These are phyloP conservation scores for Trichomalopsis sarcophagae DNA, from an alignment of 1,140 invertebrate species.

Conservation along the genomic window DNA sequence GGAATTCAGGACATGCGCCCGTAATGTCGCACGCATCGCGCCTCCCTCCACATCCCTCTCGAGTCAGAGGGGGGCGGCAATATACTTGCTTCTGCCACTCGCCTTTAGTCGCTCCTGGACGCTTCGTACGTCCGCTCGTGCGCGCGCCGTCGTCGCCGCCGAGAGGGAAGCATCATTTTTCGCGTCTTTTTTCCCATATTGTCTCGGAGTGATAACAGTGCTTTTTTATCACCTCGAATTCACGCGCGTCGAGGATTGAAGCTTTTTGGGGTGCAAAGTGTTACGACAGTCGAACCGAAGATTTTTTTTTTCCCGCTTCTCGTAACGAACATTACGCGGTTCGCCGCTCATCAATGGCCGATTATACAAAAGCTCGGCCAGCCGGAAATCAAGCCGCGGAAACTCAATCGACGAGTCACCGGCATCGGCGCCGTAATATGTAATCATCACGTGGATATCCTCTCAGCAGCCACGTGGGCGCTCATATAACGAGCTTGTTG, in stretches of 20 bases:
- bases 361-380: too few relatives aligned
- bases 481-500: not conserved
- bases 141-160: not conserved
- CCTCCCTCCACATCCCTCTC: not conserved
- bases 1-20: slow-evolving; percentile 38
- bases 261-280: too few relatives aligned
- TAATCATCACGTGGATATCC: too few relatives aligned
- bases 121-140: slow-evolving; percentile 17
- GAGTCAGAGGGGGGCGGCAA: not conserved
- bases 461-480: not conserved
- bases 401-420: too few relatives aligned
- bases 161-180: not conserved
- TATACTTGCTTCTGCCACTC: not conserved
- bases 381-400: too few relatives aligned
- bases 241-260: too few relatives aligned
- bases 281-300: too few relatives aligned
- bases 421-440: too few relatives aligned
- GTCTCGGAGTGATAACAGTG: not conserved
- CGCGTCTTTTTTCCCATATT: not conserved
- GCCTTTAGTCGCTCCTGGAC: slow-evolving; percentile 46
- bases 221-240: too few relatives aligned
- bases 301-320: too few relatives aligned
- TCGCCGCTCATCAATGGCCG: too few relatives aligned
- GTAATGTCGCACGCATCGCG: not conserved
- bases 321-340: too few relatives aligned